These are phyloP conservation scores for Dryas iulia DNA, from an alignment of 1,140 invertebrate genomes.

Conservation along the genomic window DNA sequence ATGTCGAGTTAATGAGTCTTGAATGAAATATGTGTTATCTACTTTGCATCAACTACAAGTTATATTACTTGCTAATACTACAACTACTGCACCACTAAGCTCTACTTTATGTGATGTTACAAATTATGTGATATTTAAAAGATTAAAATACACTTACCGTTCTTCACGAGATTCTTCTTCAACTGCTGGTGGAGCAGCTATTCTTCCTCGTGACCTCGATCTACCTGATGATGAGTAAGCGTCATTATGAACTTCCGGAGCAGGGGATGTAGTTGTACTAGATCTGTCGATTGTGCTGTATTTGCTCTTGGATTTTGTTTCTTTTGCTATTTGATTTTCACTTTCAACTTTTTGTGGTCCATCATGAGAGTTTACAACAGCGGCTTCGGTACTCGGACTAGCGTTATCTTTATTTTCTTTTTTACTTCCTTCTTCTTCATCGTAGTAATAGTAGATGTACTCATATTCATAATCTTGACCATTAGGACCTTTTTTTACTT, in stretches of 20 bases:
- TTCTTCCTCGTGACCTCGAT: constrained; percentile 81
- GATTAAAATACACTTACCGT: constrained; percentile 51
- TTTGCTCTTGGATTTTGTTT: constrained; percentile 80
- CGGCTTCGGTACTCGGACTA: constrained; percentile 43
- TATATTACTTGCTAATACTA: constrained; percentile 21
- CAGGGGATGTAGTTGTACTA: constrained; percentile 68
- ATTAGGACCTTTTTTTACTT: constrained; percentile 94
- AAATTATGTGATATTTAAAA: background rate
- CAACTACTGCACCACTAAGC: constrained; percentile 15
- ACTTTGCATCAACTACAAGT: constrained; percentile 21
- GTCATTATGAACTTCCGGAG: constrained; percentile 84
- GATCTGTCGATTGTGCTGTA: constrained; percentile 86
- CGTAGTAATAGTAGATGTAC: constrained; percentile 95
- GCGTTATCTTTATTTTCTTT: constrained; percentile 68
- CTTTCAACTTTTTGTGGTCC: constrained; percentile 79
- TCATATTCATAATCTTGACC: constrained; percentile 95
- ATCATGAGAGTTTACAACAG: constrained; percentile 80
- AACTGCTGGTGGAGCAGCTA: constrained; percentile 75
- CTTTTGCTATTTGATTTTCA: constrained; percentile 69
- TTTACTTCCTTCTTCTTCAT: constrained; percentile 87
- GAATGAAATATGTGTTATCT: constrained; percentile 6
- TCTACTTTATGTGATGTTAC: constrained; percentile 10
- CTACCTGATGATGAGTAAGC: constrained; percentile 82
- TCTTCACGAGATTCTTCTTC: constrained; percentile 80
- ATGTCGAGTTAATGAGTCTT: constrained; percentile 15